Evolutionary conservation across 2,888 invertebrate species (phyloP).

Genomic region (Lepeophtheirus nordmannii): DNA sequence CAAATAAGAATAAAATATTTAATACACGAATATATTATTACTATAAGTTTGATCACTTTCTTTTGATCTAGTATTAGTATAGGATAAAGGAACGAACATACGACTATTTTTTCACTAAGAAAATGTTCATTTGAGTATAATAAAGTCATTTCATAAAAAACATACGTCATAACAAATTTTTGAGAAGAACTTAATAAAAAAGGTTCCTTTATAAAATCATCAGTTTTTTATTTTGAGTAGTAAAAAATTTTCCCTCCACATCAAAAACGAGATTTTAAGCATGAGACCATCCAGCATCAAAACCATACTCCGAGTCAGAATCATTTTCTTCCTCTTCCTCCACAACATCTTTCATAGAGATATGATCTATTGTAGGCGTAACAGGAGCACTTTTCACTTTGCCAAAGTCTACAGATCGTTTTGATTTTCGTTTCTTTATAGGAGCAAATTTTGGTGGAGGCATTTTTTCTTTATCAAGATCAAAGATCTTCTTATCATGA

Average conservation of each 20-base stretch:
- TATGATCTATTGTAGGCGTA: background rate
- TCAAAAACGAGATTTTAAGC: constrained; percentile 1
- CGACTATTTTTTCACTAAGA: no score
- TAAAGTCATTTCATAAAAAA: no score
- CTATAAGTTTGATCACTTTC: no score
- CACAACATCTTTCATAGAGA: background rate
- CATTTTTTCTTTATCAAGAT: constrained; percentile 38
- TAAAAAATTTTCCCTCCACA: background rate
- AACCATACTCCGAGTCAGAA: constrained; percentile 73
- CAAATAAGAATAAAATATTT: no score
- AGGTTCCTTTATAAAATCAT: no score
- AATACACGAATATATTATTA: no score
- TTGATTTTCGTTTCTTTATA: constrained; percentile 51
- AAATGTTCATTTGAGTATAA: no score
- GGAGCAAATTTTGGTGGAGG: constrained; percentile 43
- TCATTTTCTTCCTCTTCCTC: constrained; percentile 44
- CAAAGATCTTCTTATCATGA: constrained; percentile 39
- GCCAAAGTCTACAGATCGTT: constrained; percentile 35
- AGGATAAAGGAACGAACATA: no score
- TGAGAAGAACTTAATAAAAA: no score
- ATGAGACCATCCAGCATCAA: constrained; percentile 51
- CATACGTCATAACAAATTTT: no score
- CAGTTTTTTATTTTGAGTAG: no score
- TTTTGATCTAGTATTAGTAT: no score
- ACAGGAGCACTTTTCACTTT: constrained; percentile 34